Evolutionary conservation across 2,113 vertebrate species (phyloP).

Genomic region (Bos javanicus): DNA sequence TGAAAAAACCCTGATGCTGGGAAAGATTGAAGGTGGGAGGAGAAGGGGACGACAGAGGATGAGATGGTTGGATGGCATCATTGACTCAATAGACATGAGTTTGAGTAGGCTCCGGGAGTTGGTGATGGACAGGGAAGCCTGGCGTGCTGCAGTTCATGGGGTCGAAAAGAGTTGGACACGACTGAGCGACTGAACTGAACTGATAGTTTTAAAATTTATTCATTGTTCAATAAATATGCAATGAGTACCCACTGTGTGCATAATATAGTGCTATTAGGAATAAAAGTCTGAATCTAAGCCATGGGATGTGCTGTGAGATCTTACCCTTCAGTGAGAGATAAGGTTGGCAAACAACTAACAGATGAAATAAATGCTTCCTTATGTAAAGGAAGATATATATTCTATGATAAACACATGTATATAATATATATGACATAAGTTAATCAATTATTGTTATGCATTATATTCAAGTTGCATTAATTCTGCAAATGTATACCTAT

Average conservation of each 20-base stretch:
- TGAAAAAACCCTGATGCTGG: not conserved
- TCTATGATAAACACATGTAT: not conserved
- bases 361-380: not conserved
- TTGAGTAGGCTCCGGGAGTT: not conserved
- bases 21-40: not conserved
- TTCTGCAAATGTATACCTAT: not conserved
- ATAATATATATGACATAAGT: not conserved
- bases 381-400: not conserved
- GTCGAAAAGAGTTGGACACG: accelerated
- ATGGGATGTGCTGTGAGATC: not conserved
- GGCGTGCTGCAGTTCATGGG: not conserved
- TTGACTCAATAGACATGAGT: not conserved
- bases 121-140: not conserved
- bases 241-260: not conserved
- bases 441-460: not conserved
- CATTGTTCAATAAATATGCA: not conserved
- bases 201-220: not conserved
- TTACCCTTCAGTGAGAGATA: not conserved
- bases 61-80: not conserved
- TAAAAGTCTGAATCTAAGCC: not conserved
- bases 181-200: not conserved
- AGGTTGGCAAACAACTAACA: not conserved
- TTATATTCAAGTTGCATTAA: not conserved
- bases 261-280: not conserved
- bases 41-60: not conserved